Percentiles rank a stretch among this genome's conserved stretches.
Conservation (phyloP, 2,888 invertebrate genomes). For the Malthinus seriepunctatus region DNA sequence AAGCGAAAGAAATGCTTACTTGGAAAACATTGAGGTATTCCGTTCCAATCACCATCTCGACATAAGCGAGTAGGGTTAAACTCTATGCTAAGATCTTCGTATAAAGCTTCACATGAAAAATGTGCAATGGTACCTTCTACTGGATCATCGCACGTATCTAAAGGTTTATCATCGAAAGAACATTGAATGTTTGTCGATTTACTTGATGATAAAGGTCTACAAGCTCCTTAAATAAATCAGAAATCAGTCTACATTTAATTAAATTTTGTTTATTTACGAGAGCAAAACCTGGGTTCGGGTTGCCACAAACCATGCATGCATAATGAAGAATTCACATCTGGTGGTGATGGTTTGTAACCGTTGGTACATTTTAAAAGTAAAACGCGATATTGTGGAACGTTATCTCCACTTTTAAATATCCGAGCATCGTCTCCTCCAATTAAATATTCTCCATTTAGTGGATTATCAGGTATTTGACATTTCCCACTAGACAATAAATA, state of each 20-base stretch:
- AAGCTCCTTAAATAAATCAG: not conserved
- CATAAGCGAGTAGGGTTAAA: constrained; percentile 9
- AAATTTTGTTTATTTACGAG: constrained; percentile 10
- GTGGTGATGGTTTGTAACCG: not conserved
- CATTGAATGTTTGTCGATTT: constrained; percentile 13
- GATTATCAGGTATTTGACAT: constrained; percentile 37
- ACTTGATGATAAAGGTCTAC: not conserved
- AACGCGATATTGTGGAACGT: constrained; percentile 26
- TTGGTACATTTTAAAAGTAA: constrained; percentile 33
- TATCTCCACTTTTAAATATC: constrained; percentile 26
- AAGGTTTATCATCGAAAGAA: not conserved
- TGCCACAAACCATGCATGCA: constrained; percentile 14
- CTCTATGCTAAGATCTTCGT: constrained; percentile 32
- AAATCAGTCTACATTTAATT: not conserved
- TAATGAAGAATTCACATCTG: not conserved
- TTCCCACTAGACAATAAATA: not conserved
- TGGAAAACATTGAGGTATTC: constrained; percentile 14
- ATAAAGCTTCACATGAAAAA: constrained; percentile 38
- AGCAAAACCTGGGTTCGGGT: not conserved
- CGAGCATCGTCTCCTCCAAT: not conserved
- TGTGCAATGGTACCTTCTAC: constrained; percentile 36
- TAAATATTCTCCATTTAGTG: constrained; percentile 38
- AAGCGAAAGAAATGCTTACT: not conserved
- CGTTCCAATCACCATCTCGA: constrained; percentile 20
- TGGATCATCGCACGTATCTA: constrained; percentile 20